phyloP scores from a whole-genome alignment of 2,797 vertebrate genomes.

The Benthosema pterotum region DNA sequence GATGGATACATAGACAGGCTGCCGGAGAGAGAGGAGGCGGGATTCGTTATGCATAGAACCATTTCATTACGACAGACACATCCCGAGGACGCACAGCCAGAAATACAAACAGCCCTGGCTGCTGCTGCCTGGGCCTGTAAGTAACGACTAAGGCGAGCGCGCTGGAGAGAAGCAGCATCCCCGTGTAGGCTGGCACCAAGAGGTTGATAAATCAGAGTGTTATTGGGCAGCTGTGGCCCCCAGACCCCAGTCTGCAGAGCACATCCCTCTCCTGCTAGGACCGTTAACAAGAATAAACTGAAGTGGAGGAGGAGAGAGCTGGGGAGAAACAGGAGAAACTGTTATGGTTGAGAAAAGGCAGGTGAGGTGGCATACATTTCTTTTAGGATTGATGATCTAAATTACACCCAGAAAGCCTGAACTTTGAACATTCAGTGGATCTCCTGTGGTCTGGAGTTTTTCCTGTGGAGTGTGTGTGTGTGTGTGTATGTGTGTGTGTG shows the following conservation, averaged over 20 bases:
- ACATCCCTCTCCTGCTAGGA: conserved; percentile 65
- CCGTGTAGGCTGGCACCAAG: conserved; percentile 60
- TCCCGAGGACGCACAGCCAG: conserved; percentile 57
- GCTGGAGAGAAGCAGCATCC: conserved; percentile 60
- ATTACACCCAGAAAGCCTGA: no score
- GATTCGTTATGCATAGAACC: conserved; percentile 60
- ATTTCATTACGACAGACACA: conserved; percentile 70
- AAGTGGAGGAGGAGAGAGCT: conserved; percentile 18
- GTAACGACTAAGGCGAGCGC: conserved; percentile 58
- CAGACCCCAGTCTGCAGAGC: conserved; percentile 58
- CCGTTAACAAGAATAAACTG: conserved; percentile 66
- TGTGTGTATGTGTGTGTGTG: no score
- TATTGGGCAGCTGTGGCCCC: conserved; percentile 77
- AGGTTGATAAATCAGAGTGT: conserved; percentile 73
- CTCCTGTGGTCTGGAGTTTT: no score
- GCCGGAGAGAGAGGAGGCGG: conserved; percentile 45
- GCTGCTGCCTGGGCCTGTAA: conserved; percentile 54
- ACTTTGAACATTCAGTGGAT: no score
- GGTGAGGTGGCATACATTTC: no score
- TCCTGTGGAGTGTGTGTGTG: no score
- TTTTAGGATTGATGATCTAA: no score
- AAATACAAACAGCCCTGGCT: conserved; percentile 70
- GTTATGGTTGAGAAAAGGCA: not conserved
- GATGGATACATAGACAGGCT: conserved; percentile 56
- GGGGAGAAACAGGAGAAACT: not conserved